Evolutionary conservation across 2,113 vertebrate genomes (phyloP), one percentile per base, ranked within the genome.

Genomic region (Tinamus guttatus): DNA sequence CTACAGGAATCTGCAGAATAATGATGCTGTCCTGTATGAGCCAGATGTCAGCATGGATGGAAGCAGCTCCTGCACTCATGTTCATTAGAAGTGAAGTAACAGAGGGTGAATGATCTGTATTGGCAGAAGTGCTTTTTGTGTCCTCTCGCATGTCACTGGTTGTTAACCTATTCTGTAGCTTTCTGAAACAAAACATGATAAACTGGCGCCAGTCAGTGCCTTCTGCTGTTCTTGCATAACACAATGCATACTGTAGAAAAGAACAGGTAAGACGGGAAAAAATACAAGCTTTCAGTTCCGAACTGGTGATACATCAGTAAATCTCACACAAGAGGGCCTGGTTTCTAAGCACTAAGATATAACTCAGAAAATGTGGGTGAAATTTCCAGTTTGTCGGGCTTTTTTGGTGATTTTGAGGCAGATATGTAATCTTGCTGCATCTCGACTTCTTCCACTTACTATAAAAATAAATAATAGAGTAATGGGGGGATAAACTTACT

Each of bases 11-110:
- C 75, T 84, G 45, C 25, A 88, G 56, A 89, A 90, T 63, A 65
- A 83, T 4, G 1, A 73, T 47, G 63, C 24, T 78, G 54, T 90
- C 41, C 64, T 81, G 10, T 63, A 13, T 32, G 63, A 67, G 60
- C 36, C 43, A 91, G 51, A 47, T 79, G 60, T 75, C 78, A 67
- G 17, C 25, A 34, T 58, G 20, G 52, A 88, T 87, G 43, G 49
- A 83, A 80, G 52, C 8, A 78, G 40, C 52, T 60, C 15, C 56
- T 67, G 62, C 27, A 24, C 24, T 87, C 79, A 85, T 5, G 2
- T 18, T 92, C 30, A 59, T 63, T 49, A 95, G 78, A 96, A 87
- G 45, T 58, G 45, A 97, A 86, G 59, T 84, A 75, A 65, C 45
- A 91, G 84, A 94, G 49, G 59, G 58, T 74, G 45, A 74, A 89